Conservation (phyloP, 2,888 invertebrate species). For the Salpingus planirostris region DNA sequence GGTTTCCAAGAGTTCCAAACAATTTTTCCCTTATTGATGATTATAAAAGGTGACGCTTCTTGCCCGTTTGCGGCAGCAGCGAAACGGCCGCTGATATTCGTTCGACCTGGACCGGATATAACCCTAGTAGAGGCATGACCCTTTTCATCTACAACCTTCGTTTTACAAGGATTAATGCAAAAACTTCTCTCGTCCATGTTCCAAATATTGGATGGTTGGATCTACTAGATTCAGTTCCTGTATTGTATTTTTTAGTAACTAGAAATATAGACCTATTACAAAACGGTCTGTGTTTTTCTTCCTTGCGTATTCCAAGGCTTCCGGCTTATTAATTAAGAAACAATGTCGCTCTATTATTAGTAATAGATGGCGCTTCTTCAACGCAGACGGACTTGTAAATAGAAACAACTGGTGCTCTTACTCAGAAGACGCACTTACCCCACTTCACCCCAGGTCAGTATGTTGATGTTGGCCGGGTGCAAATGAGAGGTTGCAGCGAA, state of each 20-base stretch:
- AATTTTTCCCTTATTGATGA: slow-evolving; percentile 10
- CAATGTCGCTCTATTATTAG: neutral
- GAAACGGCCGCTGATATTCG: slow-evolving; percentile 22
- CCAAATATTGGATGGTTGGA: slow-evolving; percentile 5
- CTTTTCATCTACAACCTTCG: slow-evolving; percentile 9
- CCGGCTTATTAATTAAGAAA: neutral
- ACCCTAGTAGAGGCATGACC: slow-evolving; percentile 11
- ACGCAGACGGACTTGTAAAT: neutral
- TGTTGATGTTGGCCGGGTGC: too few species aligned
- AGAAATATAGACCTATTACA: neutral
- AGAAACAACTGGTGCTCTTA: neutral
- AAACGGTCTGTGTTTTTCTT: slow-evolving; percentile 1
- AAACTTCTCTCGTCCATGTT: slow-evolving; percentile 12
- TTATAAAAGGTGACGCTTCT: neutral
- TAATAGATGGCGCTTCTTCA: neutral
- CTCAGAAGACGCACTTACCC: neutral
- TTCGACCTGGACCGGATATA: slow-evolving; percentile 22
- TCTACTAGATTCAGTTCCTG: neutral
- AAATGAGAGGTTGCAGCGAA: too few species aligned
- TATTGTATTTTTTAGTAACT: neutral
- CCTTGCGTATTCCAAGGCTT: slow-evolving; percentile 1
- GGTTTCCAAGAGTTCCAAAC: slow-evolving; percentile 26
- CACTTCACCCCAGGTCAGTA: neutral
- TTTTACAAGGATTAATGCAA: slow-evolving; percentile 7
- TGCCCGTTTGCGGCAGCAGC: slow-evolving; percentile 16